Conservation (phyloP, 2,888 invertebrate genomes). For the Uloborus plumipes region DNA sequence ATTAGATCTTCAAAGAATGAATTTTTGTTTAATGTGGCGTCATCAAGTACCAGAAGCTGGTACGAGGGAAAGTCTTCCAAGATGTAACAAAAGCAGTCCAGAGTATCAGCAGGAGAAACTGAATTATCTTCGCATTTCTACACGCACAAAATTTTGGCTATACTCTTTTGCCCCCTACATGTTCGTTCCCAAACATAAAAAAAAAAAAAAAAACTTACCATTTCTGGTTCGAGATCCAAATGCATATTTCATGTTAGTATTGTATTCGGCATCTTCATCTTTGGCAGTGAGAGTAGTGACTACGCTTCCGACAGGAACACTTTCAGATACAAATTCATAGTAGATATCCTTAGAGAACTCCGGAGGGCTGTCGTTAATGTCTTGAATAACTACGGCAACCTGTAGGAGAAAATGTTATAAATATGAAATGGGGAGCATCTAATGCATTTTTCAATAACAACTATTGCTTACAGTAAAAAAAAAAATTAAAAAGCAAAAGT, state of each 20-base stretch:
- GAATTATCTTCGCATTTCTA: too few species aligned
- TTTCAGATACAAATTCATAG: constrained; percentile 68
- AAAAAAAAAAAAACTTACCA: constrained; percentile 29
- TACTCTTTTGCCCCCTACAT: background rate
- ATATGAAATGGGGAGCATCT: background rate
- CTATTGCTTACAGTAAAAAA: too few species aligned
- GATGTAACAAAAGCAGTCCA: too few species aligned
- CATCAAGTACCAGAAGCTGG: too few species aligned
- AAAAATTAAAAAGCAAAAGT: too few species aligned
- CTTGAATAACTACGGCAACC: constrained; percentile 67
- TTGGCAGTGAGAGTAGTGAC: constrained; percentile 67
- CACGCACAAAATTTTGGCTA: too few species aligned
- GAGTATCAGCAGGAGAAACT: too few species aligned
- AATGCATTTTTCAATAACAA: too few species aligned
- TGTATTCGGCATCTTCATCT: constrained; percentile 68
- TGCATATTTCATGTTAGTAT: constrained; percentile 68
- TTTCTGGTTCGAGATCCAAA: constrained; percentile 64
- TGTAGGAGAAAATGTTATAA: background rate
- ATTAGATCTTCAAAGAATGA: too few species aligned
- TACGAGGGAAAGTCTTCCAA: too few species aligned
- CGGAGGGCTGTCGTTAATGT: constrained; percentile 68
- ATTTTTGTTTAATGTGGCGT: too few species aligned
- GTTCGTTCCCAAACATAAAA: background rate
- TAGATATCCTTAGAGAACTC: constrained; percentile 68
- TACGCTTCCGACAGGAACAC: constrained; percentile 67